These are phyloP conservation scores for Ditula angustiorana DNA, from an alignment of 2,888 invertebrate genomes.

Conservation along the genomic window DNA sequence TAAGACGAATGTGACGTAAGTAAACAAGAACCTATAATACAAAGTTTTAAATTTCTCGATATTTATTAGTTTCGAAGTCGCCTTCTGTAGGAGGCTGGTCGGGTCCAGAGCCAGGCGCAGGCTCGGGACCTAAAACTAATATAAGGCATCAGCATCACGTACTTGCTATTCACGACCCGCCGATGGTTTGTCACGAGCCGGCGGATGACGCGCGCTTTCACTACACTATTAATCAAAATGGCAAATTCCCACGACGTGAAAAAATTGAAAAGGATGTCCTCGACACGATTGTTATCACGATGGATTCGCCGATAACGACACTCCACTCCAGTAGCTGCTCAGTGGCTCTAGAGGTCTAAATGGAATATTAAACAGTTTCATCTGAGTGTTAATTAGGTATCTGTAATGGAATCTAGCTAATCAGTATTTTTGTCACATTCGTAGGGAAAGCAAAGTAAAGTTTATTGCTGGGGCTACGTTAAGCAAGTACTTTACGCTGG, in stretches of 20 bases:
- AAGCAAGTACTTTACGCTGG: too few relatives aligned
- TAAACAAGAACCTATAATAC: too few relatives aligned
- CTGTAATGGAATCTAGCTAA: neutral
- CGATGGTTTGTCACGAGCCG: slow-evolving; percentile 10
- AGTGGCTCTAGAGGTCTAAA: neutral
- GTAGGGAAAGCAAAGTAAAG: too few relatives aligned
- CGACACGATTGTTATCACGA: slow-evolving; percentile 12
- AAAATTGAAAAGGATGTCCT: slow-evolving; percentile 11
- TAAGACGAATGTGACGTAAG: too few relatives aligned
- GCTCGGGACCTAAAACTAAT: neutral
- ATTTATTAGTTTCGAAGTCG: neutral
- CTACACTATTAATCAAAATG: slow-evolving; percentile 19
- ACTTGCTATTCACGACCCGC: neutral
- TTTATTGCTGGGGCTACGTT: too few relatives aligned
- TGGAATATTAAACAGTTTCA: neutral
- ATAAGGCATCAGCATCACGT: neutral
- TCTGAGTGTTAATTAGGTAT: neutral
- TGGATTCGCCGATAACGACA: neutral
- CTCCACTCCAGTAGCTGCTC: slow-evolving; percentile 5
- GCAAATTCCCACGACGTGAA: slow-evolving; percentile 1
- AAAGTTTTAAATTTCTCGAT: too few relatives aligned
- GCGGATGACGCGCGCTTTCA: neutral
- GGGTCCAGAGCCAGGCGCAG: neutral
- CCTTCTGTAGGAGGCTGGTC: neutral
- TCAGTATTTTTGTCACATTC: neutral